Percentiles rank a stretch among this genome's conserved stretches.
These are phyloP conservation scores for Heptranchias perlo DNA, from an alignment of 2,113 vertebrate species.

Conservation along the genomic window DNA sequence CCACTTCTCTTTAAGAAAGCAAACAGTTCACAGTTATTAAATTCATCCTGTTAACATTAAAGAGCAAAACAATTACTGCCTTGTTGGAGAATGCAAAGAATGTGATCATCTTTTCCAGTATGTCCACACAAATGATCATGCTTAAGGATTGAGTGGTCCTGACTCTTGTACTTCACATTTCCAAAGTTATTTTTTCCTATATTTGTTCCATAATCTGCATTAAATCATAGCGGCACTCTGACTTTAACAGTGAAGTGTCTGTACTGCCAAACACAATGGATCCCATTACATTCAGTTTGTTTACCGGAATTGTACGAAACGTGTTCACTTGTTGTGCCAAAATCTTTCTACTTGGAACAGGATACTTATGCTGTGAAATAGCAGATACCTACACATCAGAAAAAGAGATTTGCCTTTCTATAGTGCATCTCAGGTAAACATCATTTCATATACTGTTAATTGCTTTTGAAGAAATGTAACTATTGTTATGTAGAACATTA, in stretches of 20 bases:
- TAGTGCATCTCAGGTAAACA: not conserved
- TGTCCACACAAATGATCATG: not conserved
- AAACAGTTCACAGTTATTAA: not conserved
- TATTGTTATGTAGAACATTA: not conserved
- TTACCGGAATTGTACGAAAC: not conserved
- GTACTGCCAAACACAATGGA: not conserved
- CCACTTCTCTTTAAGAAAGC: too few species aligned
- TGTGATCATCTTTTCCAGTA: not conserved
- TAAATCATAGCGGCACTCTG: not conserved
- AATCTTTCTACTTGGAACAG: not conserved
- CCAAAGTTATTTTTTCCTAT: not conserved
- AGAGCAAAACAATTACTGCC: not conserved
- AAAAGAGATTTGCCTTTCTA: not conserved
- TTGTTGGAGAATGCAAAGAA: not conserved
- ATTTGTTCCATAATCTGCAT: not conserved
- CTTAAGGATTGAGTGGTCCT: not conserved
- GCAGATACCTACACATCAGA: too few species aligned
- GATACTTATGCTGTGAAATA: not conserved
- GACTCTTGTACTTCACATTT: not conserved
- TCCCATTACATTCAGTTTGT: not conserved
- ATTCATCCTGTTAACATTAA: too few species aligned
- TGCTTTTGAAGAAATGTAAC: not conserved
- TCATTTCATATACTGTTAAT: not conserved
- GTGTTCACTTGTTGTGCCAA: not conserved
- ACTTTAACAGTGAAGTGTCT: not conserved